phyloP scores from a whole-genome alignment of 1,140 invertebrate genomes.

The Wiebesia pumilae region DNA sequence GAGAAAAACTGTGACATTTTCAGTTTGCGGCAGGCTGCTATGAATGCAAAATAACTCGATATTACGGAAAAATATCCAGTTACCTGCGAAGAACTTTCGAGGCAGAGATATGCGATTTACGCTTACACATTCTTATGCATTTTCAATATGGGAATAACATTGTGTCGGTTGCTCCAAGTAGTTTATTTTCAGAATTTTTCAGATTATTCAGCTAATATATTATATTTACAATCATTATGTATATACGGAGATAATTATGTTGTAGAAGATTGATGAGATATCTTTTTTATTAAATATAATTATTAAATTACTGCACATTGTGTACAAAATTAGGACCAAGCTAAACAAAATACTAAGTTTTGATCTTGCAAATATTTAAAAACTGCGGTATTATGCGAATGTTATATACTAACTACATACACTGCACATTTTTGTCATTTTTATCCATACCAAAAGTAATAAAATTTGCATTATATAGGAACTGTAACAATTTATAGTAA shows the following conservation, averaged over 20 bases:
- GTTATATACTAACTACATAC: no score
- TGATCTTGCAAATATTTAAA: no score
- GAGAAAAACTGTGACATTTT: conserved; percentile 18
- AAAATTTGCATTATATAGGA: no score
- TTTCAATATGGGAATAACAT: neutral
- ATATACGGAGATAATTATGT: no score
- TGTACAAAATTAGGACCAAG: no score
- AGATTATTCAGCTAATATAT: neutral
- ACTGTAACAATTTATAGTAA: no score
- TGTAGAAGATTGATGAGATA: neutral
- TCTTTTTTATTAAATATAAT: neutral
- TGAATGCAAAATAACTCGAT: conserved; percentile 41
- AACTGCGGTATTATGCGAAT: no score
- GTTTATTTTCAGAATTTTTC: neutral
- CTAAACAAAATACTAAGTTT: no score
- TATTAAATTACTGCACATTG: no score
- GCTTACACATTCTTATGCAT: neutral
- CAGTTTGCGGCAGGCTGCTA: conserved; percentile 26
- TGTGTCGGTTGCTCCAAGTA: neutral
- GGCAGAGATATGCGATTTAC: neutral
- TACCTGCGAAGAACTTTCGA: neutral
- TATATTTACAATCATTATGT: no score
- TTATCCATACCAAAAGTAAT: no score
- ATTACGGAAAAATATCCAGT: conserved; percentile 41
- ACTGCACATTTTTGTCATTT: no score